Percentiles rank a stretch among this genome's conserved stretches.
phyloP scores from a whole-genome alignment of 2,113 vertebrate genomes.

The Scartelaos histophorus region DNA sequence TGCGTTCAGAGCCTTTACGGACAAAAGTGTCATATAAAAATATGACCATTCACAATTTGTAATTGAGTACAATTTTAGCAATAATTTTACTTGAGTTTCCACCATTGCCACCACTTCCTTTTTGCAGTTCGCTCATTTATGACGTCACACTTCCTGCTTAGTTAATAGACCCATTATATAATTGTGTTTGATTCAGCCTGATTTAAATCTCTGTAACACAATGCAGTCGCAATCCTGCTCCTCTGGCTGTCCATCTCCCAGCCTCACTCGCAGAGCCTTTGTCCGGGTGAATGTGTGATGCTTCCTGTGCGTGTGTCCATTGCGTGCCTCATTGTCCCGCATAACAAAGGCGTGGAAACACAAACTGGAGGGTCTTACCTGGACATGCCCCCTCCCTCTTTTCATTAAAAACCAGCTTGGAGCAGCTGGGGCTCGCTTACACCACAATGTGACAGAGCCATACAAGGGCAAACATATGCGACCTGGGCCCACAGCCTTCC shows the following conservation, averaged over 20 bases:
- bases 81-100: no score
- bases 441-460: slow-evolving; percentile 65
- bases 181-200: background rate
- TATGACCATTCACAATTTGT: no score
- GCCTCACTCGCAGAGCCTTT: background rate
- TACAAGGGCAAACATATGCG: slow-evolving; percentile 79
- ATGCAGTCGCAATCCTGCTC: background rate
- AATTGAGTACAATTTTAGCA: no score
- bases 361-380: slow-evolving; percentile 73
- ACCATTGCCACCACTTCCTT: no score
- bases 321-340: slow-evolving; percentile 63
- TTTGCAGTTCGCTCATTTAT: no score
- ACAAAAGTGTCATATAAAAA: no score
- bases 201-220: background rate
- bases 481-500: slow-evolving; percentile 69
- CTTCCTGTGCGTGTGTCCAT: slow-evolving; percentile 17
- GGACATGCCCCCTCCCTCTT: slow-evolving; percentile 62
- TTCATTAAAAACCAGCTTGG: slow-evolving; percentile 69
- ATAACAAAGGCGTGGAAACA: slow-evolving; percentile 69
- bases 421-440: slow-evolving; percentile 78
- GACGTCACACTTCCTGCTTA: background rate
- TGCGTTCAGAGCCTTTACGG: no score
- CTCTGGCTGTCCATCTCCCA: background rate
- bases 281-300: slow-evolving; percentile 6
- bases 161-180: background rate